phyloP scores from a whole-genome alignment of 2,797 vertebrate species.

The Lacerta viridis region DNA sequence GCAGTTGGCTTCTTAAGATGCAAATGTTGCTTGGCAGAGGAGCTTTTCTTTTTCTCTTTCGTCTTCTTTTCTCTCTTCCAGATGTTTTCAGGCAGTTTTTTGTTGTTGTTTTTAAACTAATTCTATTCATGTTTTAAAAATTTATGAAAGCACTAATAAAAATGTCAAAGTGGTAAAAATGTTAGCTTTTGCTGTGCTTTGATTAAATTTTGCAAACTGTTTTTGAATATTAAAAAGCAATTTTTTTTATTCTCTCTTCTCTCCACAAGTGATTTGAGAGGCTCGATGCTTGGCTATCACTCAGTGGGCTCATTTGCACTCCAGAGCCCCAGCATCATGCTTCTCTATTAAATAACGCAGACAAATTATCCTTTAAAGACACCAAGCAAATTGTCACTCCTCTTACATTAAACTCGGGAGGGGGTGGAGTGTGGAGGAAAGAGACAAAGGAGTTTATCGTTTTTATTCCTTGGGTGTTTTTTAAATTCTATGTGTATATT shows the following conservation, averaged over 20 bases:
- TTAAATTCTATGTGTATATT: constrained; percentile 76
- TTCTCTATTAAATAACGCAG: constrained; percentile 88
- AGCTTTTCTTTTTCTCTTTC: constrained; percentile 77
- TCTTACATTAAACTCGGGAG: constrained; percentile 79
- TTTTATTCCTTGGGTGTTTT: constrained; percentile 64
- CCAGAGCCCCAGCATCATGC: constrained; percentile 84
- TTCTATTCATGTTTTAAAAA: constrained; percentile 89
- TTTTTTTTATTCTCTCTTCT: constrained; percentile 82
- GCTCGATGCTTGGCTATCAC: constrained; percentile 80
- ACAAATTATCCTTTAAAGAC: constrained; percentile 88
- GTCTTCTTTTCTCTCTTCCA: constrained; percentile 85
- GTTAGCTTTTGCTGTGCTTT: constrained; percentile 88
- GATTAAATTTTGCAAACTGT: constrained; percentile 89
- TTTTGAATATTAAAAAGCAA: constrained; percentile 90
- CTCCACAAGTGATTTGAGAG: constrained; percentile 81
- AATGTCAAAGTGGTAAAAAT: constrained; percentile 90
- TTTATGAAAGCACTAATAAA: constrained; percentile 89
- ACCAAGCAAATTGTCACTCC: constrained; percentile 88
- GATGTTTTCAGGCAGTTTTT: constrained; percentile 86
- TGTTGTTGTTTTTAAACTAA: constrained; percentile 84
- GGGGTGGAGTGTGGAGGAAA: constrained; percentile 60
- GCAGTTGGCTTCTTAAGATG: constrained; percentile 76
- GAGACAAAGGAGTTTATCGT: constrained; percentile 79
- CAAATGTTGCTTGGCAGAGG: constrained; percentile 78
- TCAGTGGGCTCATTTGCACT: constrained; percentile 85